Percentiles rank a stretch among this genome's conserved stretches.
Conservation (phyloP, 2,113 vertebrate species). For the Planiliza haematocheilus region DNA sequence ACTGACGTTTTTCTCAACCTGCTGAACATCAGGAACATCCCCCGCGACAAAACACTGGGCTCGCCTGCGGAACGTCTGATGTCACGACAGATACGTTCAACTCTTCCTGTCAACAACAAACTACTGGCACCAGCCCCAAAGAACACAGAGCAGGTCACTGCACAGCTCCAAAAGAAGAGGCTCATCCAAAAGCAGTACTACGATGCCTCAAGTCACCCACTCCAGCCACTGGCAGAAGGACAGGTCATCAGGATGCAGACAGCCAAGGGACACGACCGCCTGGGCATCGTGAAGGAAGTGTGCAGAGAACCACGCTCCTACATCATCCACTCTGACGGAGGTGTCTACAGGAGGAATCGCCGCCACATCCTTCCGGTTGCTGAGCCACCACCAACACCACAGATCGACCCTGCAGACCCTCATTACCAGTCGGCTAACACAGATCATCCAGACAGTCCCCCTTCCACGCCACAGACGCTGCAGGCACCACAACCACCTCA, state of each 20-base stretch:
- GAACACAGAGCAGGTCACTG: background rate
- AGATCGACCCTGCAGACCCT: background rate
- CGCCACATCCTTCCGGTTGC: background rate
- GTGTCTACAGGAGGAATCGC: background rate
- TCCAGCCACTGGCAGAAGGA: background rate
- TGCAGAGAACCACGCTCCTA: background rate
- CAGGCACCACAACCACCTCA: too few relatives aligned
- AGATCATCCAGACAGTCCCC: too few relatives aligned
- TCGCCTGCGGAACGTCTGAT: background rate
- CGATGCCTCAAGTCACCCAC: background rate
- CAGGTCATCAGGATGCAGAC: conserved; percentile 4
- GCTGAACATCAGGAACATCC: too few relatives aligned
- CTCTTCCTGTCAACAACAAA: background rate
- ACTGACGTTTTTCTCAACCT: conserved; percentile 36
- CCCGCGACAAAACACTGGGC: too few relatives aligned
- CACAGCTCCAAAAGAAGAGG: background rate
- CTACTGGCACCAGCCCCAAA: background rate
- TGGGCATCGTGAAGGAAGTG: background rate
- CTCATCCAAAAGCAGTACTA: background rate
- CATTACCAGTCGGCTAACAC: background rate
- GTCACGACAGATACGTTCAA: background rate
- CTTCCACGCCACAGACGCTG: too few relatives aligned
- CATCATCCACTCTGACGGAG: background rate
- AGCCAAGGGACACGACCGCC: background rate
- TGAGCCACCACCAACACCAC: background rate